Evolutionary conservation across 2,113 vertebrate species (phyloP).

Genomic region (Neoarius graeffei): DNA sequence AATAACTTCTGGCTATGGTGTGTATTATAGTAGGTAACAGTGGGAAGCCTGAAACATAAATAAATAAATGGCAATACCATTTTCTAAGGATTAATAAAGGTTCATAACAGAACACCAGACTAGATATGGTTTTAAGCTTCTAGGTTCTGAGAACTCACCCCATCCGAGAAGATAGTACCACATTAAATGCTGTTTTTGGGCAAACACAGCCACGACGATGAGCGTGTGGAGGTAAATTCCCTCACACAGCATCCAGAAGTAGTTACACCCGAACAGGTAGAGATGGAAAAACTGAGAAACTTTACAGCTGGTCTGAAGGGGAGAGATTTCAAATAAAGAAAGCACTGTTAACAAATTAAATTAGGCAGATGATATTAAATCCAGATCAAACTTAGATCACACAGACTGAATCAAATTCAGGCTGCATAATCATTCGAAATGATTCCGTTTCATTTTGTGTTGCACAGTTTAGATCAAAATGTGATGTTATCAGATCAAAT

Average conservation of each 20-base stretch:
- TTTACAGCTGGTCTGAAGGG: conserved; percentile 87
- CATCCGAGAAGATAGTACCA: conserved; percentile 99
- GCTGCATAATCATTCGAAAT: neutral
- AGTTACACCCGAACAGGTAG: conserved; percentile 95
- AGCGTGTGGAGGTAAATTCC: conserved; percentile 97
- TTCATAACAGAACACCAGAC: neutral
- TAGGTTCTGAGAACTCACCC: conserved; percentile 76
- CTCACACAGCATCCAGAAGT: conserved; percentile 99
- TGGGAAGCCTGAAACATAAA: conserved; percentile 82
- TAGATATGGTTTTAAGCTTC: neutral
- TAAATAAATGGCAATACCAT: neutral
- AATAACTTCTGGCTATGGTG: conserved; percentile 87
- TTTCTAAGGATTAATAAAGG: neutral
- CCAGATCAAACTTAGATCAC: neutral
- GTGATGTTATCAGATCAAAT: neutral
- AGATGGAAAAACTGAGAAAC: conserved; percentile 90
- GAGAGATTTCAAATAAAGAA: conserved; percentile 1
- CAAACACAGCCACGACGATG: conserved; percentile 97
- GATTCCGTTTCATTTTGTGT: neutral
- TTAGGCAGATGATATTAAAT: neutral
- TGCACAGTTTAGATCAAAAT: neutral
- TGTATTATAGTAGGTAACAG: conserved; percentile 91
- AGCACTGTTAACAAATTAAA: neutral
- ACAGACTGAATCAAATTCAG: neutral
- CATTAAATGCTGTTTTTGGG: conserved; percentile 93